Base-by-base conservation (phyloP, 2,797 vertebrate species). In the Helostoma temminkii region DNA sequence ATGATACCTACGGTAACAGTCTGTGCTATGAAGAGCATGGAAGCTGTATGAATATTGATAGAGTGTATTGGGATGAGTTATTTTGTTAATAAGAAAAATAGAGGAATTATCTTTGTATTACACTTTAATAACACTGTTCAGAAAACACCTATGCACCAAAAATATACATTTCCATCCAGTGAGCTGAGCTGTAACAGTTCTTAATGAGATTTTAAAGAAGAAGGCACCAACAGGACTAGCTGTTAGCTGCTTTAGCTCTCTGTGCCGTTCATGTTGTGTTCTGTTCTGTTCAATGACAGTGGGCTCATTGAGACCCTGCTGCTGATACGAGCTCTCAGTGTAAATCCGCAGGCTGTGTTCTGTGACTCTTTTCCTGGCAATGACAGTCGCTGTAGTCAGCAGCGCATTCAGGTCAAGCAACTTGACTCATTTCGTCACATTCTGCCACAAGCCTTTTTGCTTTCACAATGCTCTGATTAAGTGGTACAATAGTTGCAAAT, bases 401-500 rank as follows among this genome's bases (percentile, higher is more conserved):
- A 66, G 76, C 77, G 59, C 88, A 83, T 81, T 84, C 83, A 81
- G 84, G 88, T 90, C 88, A 85, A 84, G 82, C 81, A 79, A 85
- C 78, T 85, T 79, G 81, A 88, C 82, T 89, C 78, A 71, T 88
- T 86, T 80, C 61, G 71, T 88, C 82, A 73, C 79, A 77, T 83
- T 84, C 60, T 77, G 82, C 81, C 83, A 82, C 80, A 5, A 84
- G 80, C 80, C 66, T 65, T 85, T 84, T 77, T 71, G 69, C 85
- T 75, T 53, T 59, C 85, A 86, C 88, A 85, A 81, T 74, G 80
- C 82, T 83, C 80, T 83, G 86, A 89, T 89, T 88, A 87, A 85
- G 84, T 82, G 65, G 76, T 83, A 89, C 83, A 87, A 87, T 86
- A 85, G 84, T 86, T 81, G 82, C 78, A 90, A 86, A 89, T 88